Evolutionary conservation across 2,797 vertebrate genomes (phyloP), one percentile per base, ranked within the genome.

Genomic region (Spondyliosoma cantharus): DNA sequence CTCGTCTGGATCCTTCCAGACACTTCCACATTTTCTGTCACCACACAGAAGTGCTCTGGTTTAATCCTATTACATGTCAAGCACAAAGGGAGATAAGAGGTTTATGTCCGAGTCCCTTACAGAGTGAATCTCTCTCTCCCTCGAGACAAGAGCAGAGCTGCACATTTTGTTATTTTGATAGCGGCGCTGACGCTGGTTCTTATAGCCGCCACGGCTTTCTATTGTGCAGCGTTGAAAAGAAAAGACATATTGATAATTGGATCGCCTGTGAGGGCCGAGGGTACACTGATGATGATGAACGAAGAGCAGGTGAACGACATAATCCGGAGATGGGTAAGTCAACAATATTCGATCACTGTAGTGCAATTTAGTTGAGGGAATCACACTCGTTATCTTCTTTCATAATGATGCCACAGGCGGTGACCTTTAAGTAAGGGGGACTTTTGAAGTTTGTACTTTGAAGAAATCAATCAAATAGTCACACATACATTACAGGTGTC

Each of bases 271-370:
- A 79, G 71, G 37, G 57, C 67, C 43, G 42, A 74, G 76, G 76
- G 61, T 16, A 78, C 27, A 7, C 59, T 79, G 67, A 84, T 42
- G 86, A 97, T 32, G 86, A 97, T 97, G 96, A 94, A 95, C 60
- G 91, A 94, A 85, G 94, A 96, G 73, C 95, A 96, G 83, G 92
- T 97, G 93, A 93, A 96, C 43, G 93, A 94, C 42, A 81, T 96
- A 85, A 94, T 98, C 93, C 94, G 95, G 84, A 96, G 93, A 98
- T 97, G 97, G 20, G 97, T 98, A 94, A 97, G 97, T 96, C 87
- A 80, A 60, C 68, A 27, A 15, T 60, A 65, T 78, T 76, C 2
- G 59, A 11, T 32, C 24, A 42, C 22, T 68, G 17, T 11, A 58
- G 73, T 54, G 59, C 2, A 49, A 19, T 37, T 73, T 16, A 85